Conservation (phyloP, 2,113 vertebrate genomes). For the Tupaia chinensis region DNA sequence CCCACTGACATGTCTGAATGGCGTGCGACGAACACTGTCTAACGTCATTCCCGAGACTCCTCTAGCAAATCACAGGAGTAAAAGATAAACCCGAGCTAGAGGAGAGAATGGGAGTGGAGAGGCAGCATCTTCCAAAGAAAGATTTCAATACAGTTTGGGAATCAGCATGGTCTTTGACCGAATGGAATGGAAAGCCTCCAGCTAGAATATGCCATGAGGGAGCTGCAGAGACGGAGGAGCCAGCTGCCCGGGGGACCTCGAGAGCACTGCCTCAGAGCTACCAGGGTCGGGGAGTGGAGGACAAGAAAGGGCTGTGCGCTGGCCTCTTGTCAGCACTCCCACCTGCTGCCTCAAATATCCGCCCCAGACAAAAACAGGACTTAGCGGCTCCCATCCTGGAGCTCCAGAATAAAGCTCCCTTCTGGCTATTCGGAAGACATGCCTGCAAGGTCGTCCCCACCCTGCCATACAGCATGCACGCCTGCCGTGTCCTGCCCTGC, state of each 20-base stretch:
- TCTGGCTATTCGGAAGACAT: not conserved
- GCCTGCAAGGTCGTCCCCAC: not conserved
- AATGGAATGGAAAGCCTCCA: not conserved
- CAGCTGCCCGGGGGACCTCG: not conserved
- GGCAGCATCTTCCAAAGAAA: not conserved
- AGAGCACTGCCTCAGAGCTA: not conserved
- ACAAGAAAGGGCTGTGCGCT: not conserved
- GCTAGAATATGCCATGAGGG: too few species aligned
- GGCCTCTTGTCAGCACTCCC: not conserved
- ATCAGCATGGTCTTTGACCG: not conserved
- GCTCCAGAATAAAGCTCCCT: not conserved
- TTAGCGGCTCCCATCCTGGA: not conserved
- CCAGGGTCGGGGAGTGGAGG: not conserved
- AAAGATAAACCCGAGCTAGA: not conserved
- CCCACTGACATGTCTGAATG: not conserved
- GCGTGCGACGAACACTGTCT: not conserved
- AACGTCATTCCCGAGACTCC: not conserved
- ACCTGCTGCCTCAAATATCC: not conserved
- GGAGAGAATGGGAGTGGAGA: not conserved
- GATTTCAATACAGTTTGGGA: not conserved
- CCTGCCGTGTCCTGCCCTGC: not conserved
- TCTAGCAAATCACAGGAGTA: not conserved
- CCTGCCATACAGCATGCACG: not conserved
- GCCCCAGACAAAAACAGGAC: not conserved
- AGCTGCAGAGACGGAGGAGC: not conserved